Conservation (phyloP, 2,113 vertebrate species). For the Stegastes partitus region DNA sequence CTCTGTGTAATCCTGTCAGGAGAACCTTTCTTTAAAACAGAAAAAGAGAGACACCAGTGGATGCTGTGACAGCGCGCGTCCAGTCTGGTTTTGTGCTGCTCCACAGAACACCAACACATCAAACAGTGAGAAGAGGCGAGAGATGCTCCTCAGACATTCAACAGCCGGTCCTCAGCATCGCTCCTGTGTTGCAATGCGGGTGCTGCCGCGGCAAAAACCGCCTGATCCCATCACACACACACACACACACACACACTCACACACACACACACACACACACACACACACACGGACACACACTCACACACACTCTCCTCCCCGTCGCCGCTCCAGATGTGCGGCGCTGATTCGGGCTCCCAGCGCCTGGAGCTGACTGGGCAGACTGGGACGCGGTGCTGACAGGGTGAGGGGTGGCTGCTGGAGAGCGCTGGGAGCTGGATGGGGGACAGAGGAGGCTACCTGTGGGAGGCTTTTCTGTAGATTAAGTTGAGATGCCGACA, state of each 20-base stretch:
- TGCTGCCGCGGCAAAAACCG: conserved; percentile 39
- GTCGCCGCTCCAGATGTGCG: conserved; percentile 60
- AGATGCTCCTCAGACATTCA: conserved; percentile 55
- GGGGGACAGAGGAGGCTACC: conserved; percentile 38
- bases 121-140: not conserved
- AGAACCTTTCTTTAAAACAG: not conserved
- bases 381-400: not conserved
- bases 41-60: not conserved
- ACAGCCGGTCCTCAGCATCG: conserved; percentile 60
- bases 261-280: not conserved
- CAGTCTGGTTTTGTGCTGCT: not conserved
- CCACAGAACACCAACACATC: not conserved
- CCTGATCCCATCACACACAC: conserved; percentile 12
- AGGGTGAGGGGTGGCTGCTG: not conserved
- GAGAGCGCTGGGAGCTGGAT: conserved; percentile 24
- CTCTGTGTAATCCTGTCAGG: not conserved
- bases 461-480: conserved; percentile 33
- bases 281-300: not conserved
- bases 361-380: conserved; percentile 7
- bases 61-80: not conserved
- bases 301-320: not conserved
- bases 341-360: conserved; percentile 11
- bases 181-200: conserved; percentile 81
- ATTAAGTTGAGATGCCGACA: conserved; percentile 2
- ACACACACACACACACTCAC: not conserved